Conservation (phyloP, 2,888 invertebrate genomes). For the Dasysyrphus albostriatus region DNA sequence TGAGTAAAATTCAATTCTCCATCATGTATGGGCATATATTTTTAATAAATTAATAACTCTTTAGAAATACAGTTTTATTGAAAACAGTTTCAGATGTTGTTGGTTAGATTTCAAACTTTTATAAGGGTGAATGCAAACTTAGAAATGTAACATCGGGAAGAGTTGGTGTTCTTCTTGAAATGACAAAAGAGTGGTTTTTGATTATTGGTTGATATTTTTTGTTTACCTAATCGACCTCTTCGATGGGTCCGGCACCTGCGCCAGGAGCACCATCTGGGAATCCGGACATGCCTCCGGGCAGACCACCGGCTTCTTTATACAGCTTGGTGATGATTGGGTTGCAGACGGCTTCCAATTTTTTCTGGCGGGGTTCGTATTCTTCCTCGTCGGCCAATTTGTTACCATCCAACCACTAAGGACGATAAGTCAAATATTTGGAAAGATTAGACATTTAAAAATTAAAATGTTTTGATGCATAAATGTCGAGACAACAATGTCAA, state of each 20-base stretch:
- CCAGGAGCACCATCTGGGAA: constrained; percentile 85
- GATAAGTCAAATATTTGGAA: too few species aligned
- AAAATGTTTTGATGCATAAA: too few species aligned
- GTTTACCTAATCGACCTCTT: constrained; percentile 92
- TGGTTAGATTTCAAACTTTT: constrained; percentile 43
- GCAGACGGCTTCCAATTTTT: constrained; percentile 95
- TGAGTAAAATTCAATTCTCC: constrained; percentile 40
- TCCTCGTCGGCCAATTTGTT: constrained; percentile 96
- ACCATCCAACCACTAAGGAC: constrained; percentile 92
- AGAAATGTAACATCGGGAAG: constrained; percentile 65
- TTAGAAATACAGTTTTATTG: constrained; percentile 49
- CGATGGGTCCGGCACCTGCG: constrained; percentile 88
- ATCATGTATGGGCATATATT: constrained; percentile 22
- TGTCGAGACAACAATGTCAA: too few species aligned
- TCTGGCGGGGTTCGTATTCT: constrained; percentile 97
- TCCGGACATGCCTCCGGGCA: constrained; percentile 85
- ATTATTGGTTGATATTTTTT: neutral
- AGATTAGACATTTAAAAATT: too few species aligned
- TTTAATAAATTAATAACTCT: constrained; percentile 67
- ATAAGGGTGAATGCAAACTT: constrained; percentile 57
- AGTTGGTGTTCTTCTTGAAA: constrained; percentile 73
- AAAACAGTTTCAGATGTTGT: constrained; percentile 8
- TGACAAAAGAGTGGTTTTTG: constrained; percentile 54
- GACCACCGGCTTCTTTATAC: constrained; percentile 91
- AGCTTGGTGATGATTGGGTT: constrained; percentile 97